Percentiles rank a stretch among this genome's conserved stretches.
These are phyloP conservation scores for Bradypodion ventrale DNA, from an alignment of 2,797 vertebrate genomes.

Conservation along the genomic window DNA sequence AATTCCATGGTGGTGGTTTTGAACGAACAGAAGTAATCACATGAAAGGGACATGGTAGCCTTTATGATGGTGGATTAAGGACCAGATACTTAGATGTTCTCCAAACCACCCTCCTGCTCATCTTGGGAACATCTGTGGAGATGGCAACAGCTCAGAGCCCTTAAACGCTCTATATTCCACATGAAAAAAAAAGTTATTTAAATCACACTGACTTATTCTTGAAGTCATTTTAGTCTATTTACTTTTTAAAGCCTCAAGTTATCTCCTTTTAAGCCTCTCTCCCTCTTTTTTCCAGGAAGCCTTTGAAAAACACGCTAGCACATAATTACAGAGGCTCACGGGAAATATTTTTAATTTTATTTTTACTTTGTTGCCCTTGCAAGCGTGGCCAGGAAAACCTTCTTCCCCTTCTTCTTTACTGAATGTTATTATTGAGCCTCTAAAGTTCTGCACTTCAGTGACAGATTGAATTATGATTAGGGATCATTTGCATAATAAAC, in stretches of 20 bases:
- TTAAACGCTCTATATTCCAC: not conserved
- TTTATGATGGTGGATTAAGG: constrained; percentile 5
- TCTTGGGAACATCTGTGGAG: not conserved
- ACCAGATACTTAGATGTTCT: not conserved
- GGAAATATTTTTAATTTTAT: not conserved
- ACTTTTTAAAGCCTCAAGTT: constrained; percentile 17
- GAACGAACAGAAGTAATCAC: not conserved
- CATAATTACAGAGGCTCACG: constrained; percentile 9
- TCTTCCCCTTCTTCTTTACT: not conserved
- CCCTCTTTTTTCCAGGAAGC: not conserved
- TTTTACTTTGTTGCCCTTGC: not conserved
- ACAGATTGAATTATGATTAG: constrained; percentile 23
- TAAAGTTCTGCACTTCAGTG: not conserved
- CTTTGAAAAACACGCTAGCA: constrained; percentile 23
- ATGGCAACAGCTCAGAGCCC: not conserved
- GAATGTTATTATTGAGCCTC: not conserved
- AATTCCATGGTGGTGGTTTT: not conserved
- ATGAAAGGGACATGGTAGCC: constrained; percentile 8
- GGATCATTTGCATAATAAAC: not conserved
- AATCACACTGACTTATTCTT: constrained; percentile 18
- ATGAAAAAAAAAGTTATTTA: constrained; percentile 18
- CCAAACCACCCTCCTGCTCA: not conserved
- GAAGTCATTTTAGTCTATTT: constrained; percentile 12
- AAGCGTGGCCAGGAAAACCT: not conserved
- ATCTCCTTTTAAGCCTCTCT: constrained; percentile 4